Base-by-base conservation (phyloP, 2,888 invertebrate species). In the Sphecodes monilicornis region DNA sequence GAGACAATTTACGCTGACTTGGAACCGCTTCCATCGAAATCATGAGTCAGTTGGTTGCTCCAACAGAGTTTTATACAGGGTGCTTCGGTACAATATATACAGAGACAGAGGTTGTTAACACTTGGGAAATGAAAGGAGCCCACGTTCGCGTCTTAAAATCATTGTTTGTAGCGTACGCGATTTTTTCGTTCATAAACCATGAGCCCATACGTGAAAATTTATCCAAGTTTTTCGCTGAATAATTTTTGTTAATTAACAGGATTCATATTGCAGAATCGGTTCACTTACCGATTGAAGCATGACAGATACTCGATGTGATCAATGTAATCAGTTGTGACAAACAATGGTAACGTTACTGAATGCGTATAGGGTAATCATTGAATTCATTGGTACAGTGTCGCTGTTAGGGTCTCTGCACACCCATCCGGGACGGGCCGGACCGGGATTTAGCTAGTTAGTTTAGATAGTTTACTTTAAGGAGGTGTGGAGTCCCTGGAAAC, bases 341-440 rank as follows among this genome's bases (percentile, higher is more conserved):
- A 75, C 43, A 43, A 54, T 70, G 57, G 32, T 22, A 32, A 43
- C 66, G 22, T 80, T 29, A 64, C 72, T 18, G 26, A 75, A 79
- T 43, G 36, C 72, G 39, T 26, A 13, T 73, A 50, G 78, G 72
- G 78, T 82, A 78, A 82, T 68, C 82, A 76, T 18, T 76, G 78
- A 82, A 82, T 82, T 84, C 54, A 36, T 18, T 36, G 29, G n/a
- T 68, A 57, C 29, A 43, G 3, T n/a, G n/a, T n/a, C n/a, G n/a
- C n/a, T n/a, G n/a, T n/a, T n/a, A n/a, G n/a, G n/a, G n/a, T n/a
- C n/a, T n/a, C n/a, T n/a, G n/a, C n/a, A n/a, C n/a, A n/a, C n/a
- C n/a, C n/a, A n/a, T n/a, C n/a, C n/a, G n/a, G n/a, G n/a, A n/a
- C n/a, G n/a, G n/a, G n/a, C n/a, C n/a, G n/a, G n/a, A n/a, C n/a